A percentile compares a stretch with the other conserved stretches of the same genome.
Evolutionary conservation across 2,888 invertebrate genomes (phyloP).

Genomic region (Tenthredo mesomela): DNA sequence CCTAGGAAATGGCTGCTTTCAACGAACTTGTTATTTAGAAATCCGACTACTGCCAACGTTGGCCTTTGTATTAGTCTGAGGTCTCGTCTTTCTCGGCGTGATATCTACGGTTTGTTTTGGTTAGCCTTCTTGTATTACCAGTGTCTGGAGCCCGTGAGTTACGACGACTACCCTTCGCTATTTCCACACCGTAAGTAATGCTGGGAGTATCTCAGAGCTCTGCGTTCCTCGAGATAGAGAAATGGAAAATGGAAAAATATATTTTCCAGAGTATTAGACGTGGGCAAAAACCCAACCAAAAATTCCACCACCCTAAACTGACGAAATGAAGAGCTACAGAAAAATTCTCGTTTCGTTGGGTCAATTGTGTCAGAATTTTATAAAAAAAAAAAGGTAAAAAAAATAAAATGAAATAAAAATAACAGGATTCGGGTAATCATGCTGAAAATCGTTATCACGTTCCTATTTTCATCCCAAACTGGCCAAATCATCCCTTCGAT

Average conservation of each 20-base stretch:
- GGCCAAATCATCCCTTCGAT: slow-evolving; percentile 8
- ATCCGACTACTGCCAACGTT: slow-evolving; percentile 29
- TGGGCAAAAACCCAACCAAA: neutral
- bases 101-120: slow-evolving; percentile 51
- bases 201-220: slow-evolving; percentile 36
- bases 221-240: slow-evolving; percentile 19
- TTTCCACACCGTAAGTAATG: slow-evolving; percentile 47
- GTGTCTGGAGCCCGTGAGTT: slow-evolving; percentile 46
- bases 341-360: neutral
- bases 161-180: slow-evolving; percentile 49
- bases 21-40: slow-evolving; percentile 30
- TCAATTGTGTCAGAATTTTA: neutral
- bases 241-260: slow-evolving; percentile 42
- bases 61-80: slow-evolving; percentile 40
- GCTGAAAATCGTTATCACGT: neutral
- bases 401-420: neutral
- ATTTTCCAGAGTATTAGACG: slow-evolving; percentile 19
- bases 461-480: neutral
- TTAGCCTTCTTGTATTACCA: slow-evolving; percentile 50
- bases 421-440: neutral
- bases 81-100: slow-evolving; percentile 44
- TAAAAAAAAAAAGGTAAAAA: neutral
- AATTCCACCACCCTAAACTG: neutral
- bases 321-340: neutral
- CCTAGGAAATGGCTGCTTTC: neutral